Evolutionary conservation across 2,797 vertebrate species (phyloP), one percentile per base, ranked within the genome.

Genomic region (Sebastes umbrosus): DNA sequence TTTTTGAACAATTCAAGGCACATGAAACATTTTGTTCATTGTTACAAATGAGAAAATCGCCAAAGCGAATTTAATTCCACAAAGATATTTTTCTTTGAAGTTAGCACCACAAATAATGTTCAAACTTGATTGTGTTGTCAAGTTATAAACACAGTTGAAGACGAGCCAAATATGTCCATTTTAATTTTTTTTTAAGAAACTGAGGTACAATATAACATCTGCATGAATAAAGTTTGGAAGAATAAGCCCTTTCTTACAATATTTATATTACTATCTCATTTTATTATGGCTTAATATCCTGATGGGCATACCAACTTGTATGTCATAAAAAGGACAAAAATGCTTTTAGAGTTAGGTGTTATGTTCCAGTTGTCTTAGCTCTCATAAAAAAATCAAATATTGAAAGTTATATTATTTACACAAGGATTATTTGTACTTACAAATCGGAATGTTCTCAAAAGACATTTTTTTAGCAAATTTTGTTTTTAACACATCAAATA

Each of bases 351-450:
- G 43, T 90, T 87, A 89, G 82, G 88, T 91, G 87, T 50, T 8
- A 18, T 50, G 43, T 84, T 80, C 93, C 88, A 93, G 93, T 95
- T 94, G 43, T 20, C 93, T 92, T 90, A 88, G 89, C 94, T 81
- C 67, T 85, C 90, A 89, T 84, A 88, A 90, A 18, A 73, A 72
- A 73, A 72, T 94, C 91, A 94, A 95, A 94, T 96, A 95, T 92
- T 95, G 75, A 77, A 90, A 80, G 69, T 78, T 71, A 76, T 96
- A 96, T 86, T 97, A 98, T 97, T 98, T 97, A 98, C 97, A 98
- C 43, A 50, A 50, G 43, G 88, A 92, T 81, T 59, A 54, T 92
- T 97, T 96, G 94, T 94, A 94, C 94, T 97, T 92, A 96, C 94
- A 95, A 96, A 96, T 95, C 93, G 77, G 87, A 96, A 85, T 90